Conservation (phyloP, 2,113 vertebrate species). For the Peromyscus polionotus region DNA sequence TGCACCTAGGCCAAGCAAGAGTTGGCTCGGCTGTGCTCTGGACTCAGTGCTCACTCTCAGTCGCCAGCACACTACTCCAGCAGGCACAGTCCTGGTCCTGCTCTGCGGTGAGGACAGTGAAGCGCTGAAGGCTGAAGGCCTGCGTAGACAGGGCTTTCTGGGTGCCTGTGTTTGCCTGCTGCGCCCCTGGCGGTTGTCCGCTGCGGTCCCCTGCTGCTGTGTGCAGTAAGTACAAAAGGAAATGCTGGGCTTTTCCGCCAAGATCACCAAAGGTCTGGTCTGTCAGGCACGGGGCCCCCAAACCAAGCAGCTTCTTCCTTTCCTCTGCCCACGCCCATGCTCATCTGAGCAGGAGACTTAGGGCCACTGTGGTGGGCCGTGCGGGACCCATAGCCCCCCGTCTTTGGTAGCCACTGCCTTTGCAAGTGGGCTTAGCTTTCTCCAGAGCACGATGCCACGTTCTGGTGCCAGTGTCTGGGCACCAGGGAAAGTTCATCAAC, state of each 20-base stretch:
- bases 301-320: slow-evolving; percentile 22
- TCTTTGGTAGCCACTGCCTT: not conserved
- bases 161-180: slow-evolving; percentile 63
- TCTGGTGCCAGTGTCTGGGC: not conserved
- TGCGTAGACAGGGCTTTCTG: slow-evolving; percentile 51
- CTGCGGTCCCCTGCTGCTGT: slow-evolving; percentile 48
- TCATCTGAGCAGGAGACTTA: not conserved
- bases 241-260: slow-evolving; percentile 53
- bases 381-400: rapidly evolving
- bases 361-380: not conserved
- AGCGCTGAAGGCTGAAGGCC: slow-evolving; percentile 40
- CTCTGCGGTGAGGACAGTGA: slow-evolving; percentile 35
- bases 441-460: not conserved
- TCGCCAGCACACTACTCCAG: slow-evolving; percentile 74
- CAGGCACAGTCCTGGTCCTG: slow-evolving; percentile 38
- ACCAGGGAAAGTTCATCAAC: slow-evolving; percentile 7
- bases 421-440: not conserved
- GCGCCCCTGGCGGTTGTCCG: slow-evolving; percentile 70
- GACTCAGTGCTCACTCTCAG: slow-evolving; percentile 71
- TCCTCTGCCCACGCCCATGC: slow-evolving; percentile 42
- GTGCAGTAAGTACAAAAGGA: slow-evolving; percentile 14
- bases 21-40: slow-evolving; percentile 55
- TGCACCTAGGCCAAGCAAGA: slow-evolving; percentile 59
- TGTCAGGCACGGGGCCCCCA: slow-evolving; percentile 61
- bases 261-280: not conserved